Conservation (phyloP, 2,113 vertebrate genomes). For the Hypocryptadius cinnamomeus region DNA sequence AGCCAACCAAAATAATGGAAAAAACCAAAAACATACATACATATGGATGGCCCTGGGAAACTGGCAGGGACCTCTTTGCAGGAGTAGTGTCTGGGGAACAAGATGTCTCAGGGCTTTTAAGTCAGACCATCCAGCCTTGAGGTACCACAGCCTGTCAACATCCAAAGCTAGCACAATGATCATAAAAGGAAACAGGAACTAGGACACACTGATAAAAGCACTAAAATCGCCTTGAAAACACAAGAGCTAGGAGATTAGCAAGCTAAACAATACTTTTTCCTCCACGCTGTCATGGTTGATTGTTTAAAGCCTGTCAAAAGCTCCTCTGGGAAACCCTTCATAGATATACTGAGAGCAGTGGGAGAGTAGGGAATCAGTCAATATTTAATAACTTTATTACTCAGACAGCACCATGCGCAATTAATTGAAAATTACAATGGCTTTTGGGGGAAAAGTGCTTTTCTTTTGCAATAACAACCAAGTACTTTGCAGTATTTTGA, state of each 20-base stretch:
- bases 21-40: background rate
- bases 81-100: background rate
- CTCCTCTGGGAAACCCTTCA: background rate
- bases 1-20: background rate
- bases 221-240: background rate
- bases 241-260: background rate
- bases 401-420: background rate
- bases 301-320: conserved; percentile 34
- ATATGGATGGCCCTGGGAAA: background rate
- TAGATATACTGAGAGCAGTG: background rate
- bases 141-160: background rate
- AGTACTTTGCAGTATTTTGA: background rate
- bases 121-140: background rate
- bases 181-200: background rate
- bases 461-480: background rate
- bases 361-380: conserved; percentile 12
- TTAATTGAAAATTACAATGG: background rate
- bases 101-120: background rate
- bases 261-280: conserved; percentile 4
- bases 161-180: background rate
- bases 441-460: background rate
- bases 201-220: background rate
- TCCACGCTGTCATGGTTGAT: background rate
- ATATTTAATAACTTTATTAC: conserved; percentile 44
- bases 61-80: background rate